Percentiles rank a stretch among this genome's conserved stretches.
Evolutionary conservation across 2,888 invertebrate species (phyloP).

Genomic region (Neelides folsomi): DNA sequence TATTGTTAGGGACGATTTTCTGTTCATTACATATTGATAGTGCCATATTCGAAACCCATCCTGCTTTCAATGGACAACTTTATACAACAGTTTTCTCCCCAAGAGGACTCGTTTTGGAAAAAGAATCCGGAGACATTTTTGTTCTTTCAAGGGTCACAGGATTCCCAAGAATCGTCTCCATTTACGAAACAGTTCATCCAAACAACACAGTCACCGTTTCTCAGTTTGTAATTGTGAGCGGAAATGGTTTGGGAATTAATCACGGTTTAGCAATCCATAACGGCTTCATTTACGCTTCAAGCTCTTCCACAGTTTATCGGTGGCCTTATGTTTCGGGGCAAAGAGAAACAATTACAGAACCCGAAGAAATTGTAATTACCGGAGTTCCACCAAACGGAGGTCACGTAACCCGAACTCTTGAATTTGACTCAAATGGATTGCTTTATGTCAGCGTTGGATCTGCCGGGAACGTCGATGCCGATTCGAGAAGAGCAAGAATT

Average conservation of each 20-base stretch:
- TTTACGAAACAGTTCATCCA: background rate
- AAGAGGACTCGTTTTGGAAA: constrained; percentile 12
- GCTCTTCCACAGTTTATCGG: constrained; percentile 13
- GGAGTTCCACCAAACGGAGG: constrained; percentile 12
- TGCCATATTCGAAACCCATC: constrained; percentile 5
- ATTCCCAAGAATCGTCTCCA: constrained; percentile 2
- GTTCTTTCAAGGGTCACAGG: constrained; percentile 4
- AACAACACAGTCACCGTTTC: background rate
- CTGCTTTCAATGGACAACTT: constrained; percentile 8
- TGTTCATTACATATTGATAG: too few species aligned
- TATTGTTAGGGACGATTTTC: too few species aligned
- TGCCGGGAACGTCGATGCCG: constrained; percentile 11
- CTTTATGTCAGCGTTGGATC: constrained; percentile 21
- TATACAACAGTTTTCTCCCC: constrained; percentile 8
- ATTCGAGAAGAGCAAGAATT: constrained; percentile 15
- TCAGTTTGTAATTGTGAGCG: background rate
- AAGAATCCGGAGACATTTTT: constrained; percentile 20
- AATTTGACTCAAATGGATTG: constrained; percentile 9
- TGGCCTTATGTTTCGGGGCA: constrained; percentile 25
- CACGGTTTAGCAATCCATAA: constrained; percentile 18
- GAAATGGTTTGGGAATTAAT: constrained; percentile 7
- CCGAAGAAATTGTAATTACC: constrained; percentile 11
- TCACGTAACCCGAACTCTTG: constrained; percentile 17
- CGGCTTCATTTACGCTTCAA: constrained; percentile 23
- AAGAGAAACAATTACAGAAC: constrained; percentile 5